Percentiles rank a stretch among this genome's conserved stretches.
Evolutionary conservation across 2,113 vertebrate species (phyloP).

Genomic region (Dendrocopos noguchii): DNA sequence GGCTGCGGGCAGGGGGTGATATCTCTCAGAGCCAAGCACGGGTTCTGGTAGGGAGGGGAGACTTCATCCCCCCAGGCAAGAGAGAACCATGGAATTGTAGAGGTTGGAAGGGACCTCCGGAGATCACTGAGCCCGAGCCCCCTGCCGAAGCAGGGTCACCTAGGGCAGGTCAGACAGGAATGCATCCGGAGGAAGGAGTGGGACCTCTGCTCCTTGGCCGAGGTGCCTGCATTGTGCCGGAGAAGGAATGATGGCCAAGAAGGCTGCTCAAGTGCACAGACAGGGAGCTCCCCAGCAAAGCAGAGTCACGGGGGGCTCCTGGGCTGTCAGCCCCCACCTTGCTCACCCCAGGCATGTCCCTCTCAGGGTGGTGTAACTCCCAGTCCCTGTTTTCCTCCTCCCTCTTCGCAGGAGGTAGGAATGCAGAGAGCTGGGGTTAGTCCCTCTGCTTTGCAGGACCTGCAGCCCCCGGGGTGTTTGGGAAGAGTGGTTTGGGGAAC

Average conservation of each 20-base stretch:
- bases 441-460: no score
- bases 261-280: background rate
- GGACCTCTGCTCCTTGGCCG: fast-evolving
- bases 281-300: background rate
- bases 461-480: fast-evolving
- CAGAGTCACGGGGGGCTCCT: background rate
- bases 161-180: no score
- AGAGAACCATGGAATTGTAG: no score
- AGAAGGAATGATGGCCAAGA: fast-evolving
- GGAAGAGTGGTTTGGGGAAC: background rate
- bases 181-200: background rate
- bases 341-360: fast-evolving
- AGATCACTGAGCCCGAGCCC: no score
- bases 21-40: fast-evolving
- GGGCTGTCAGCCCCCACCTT: background rate
- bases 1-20: background rate
- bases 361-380: background rate
- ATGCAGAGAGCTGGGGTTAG: background rate
- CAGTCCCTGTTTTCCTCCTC: background rate
- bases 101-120: no score
- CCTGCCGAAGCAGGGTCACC: no score
- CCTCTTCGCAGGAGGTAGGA: background rate
- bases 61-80: fast-evolving
- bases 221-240: fast-evolving
- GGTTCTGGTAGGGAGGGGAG: background rate